Conservation (phyloP, 2,797 vertebrate species). For the Aselliscus stoliczkanus region DNA sequence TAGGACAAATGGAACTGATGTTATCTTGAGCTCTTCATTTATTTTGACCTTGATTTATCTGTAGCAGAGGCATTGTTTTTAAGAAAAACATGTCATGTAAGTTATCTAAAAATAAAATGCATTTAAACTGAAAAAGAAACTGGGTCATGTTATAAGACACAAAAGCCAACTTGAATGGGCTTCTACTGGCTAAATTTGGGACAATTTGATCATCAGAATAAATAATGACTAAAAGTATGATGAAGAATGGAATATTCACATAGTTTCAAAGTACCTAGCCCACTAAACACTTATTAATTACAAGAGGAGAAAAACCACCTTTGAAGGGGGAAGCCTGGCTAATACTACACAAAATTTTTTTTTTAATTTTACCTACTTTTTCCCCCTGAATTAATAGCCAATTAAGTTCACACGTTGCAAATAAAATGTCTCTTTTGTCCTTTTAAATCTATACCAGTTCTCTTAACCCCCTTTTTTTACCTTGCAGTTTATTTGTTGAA, state of each 20-base stretch:
- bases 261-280: neutral
- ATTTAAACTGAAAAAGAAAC: neutral
- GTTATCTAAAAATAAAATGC: neutral
- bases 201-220: neutral
- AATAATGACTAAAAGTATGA: neutral
- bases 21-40: too few species aligned
- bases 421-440: constrained; percentile 1
- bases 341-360: neutral
- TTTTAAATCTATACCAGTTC: neutral
- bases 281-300: neutral
- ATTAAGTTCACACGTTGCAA: neutral
- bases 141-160: neutral
- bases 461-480: neutral
- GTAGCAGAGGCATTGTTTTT: too few species aligned
- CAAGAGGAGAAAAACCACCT: neutral
- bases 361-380: neutral
- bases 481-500: neutral
- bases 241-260: neutral
- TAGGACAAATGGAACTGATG: too few species aligned
- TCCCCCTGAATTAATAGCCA: neutral
- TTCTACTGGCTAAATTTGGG: neutral
- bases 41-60: too few species aligned
- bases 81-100: too few species aligned
- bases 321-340: neutral
- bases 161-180: neutral